A percentile compares a stretch with the other conserved stretches of the same genome.
Conservation (phyloP, 1,140 invertebrate species). For the Eubasilissa regina region DNA sequence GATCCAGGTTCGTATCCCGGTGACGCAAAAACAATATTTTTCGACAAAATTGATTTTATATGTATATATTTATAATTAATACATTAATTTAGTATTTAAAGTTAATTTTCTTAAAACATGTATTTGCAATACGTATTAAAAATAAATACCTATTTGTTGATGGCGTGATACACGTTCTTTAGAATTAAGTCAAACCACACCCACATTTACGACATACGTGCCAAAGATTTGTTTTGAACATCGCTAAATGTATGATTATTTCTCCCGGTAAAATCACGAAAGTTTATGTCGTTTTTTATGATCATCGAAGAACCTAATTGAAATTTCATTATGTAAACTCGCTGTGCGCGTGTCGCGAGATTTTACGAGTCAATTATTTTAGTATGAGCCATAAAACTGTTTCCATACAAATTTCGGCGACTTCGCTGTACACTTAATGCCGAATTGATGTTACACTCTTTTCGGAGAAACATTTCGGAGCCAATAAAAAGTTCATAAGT, state of each 20-base stretch:
- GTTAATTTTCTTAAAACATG: too few species aligned
- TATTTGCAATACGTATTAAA: too few species aligned
- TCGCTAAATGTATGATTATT: neutral
- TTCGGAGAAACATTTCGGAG: conserved; percentile 44
- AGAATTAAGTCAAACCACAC: too few species aligned
- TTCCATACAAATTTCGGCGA: conserved; percentile 36
- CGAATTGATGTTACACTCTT: conserved; percentile 44
- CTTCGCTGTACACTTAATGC: conserved; percentile 36
- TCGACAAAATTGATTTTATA: too few species aligned
- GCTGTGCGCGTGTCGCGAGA: conserved; percentile 5
- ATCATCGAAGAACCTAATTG: conserved; percentile 38
- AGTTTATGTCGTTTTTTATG: conserved; percentile 22
- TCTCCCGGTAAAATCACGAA: conserved; percentile 3
- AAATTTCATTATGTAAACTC: conserved; percentile 42
- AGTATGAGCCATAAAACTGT: conserved; percentile 37
- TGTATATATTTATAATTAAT: too few species aligned
- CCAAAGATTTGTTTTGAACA: too few species aligned
- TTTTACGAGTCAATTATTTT: conserved; percentile 43
- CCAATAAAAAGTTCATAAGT: conserved; percentile 44
- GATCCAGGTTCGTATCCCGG: too few species aligned
- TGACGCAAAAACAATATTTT: too few species aligned
- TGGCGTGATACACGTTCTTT: too few species aligned
- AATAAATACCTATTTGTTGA: too few species aligned
- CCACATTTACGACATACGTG: too few species aligned
- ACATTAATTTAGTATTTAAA: too few species aligned